phyloP scores from a whole-genome alignment of 2,797 vertebrate genomes.

The Onychomys torridus region DNA sequence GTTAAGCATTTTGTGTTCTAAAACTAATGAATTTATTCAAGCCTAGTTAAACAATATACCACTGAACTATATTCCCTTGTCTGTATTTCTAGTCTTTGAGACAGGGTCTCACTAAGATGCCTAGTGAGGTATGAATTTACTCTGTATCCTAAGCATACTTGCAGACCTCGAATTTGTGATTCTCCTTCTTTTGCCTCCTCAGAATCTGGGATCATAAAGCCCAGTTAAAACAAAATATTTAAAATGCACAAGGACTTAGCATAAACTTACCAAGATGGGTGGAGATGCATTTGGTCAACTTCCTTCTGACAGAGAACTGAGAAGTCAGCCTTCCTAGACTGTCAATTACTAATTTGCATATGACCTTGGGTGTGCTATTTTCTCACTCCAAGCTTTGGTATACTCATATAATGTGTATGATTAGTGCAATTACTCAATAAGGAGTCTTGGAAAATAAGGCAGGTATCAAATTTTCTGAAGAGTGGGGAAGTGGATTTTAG shows the following conservation, averaged over 20 bases:
- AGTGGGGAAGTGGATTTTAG: conserved; percentile 9
- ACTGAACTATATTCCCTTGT: neutral
- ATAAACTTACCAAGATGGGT: neutral
- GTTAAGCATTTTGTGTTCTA: conserved; percentile 28
- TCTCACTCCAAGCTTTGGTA: neutral
- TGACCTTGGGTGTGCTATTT: neutral
- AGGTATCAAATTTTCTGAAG: conserved; percentile 29
- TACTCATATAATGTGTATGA: neutral
- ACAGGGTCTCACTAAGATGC: neutral
- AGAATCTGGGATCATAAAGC: neutral
- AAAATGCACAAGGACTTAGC: neutral
- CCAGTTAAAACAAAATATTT: neutral
- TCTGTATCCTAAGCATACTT: neutral
- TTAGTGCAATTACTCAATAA: conserved; percentile 3
- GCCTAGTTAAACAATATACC: neutral
- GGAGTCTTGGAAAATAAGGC: neutral
- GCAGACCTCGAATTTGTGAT: neutral
- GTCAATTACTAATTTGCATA: neutral
- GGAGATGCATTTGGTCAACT: neutral
- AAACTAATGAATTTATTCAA: conserved; percentile 51
- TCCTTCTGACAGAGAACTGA: neutral
- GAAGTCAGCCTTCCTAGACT: neutral
- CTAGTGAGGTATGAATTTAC: neutral
- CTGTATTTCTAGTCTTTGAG: neutral
- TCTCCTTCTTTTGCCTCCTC: neutral